Evolutionary conservation across 2,888 invertebrate species (phyloP), one percentile per base, ranked within the genome.

Genomic region (Erebia ligea): DNA sequence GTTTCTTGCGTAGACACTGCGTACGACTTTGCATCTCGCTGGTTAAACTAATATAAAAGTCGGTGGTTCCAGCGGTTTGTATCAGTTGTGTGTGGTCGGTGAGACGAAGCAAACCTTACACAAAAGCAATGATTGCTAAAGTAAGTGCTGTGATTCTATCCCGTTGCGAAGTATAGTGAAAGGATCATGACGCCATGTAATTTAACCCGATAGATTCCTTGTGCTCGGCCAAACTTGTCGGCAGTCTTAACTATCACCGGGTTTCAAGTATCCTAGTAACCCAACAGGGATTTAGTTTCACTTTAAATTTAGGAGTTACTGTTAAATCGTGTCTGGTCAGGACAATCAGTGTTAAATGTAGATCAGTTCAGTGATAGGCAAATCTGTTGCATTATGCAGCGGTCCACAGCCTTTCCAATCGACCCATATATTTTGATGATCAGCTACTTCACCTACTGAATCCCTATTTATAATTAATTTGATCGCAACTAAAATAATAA

Each of bases 1-100:
- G 89, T 91, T 88, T 90, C 89, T 93, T 91, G 91, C 91, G 87
- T 88, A 86, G 84, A 85, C 81, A 75, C 82, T 79, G 84, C 82
- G 84, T 84, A 82, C 79, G 61, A 76, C 86, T 82, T 84, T 84
- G 86, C 90, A 90, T 92, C 92, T 91, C 86, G 81, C 82, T 80
- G 78, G 81, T 85, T 85, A 83, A 85, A 85, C 86, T 85, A 86
- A 92, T 93, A 93, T 93, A 93, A 89, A 93, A 92, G 92, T 87
- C 85, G 84, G 81, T 81, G 84, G 79, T 78, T 81, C 77, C 82
- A 78, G 80, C 84, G 80, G 79, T 86, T 85, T 81, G 80, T 86
- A 93, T 88, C 92, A 93, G 93, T 93, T 86, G 92, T 90, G 92
- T 92, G 91, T 90, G 87, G 88, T 90, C 88, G 89, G 85, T 90